These are phyloP conservation scores for Peromyscus polionotus DNA, from an alignment of 2,113 vertebrate genomes.

Conservation along the genomic window DNA sequence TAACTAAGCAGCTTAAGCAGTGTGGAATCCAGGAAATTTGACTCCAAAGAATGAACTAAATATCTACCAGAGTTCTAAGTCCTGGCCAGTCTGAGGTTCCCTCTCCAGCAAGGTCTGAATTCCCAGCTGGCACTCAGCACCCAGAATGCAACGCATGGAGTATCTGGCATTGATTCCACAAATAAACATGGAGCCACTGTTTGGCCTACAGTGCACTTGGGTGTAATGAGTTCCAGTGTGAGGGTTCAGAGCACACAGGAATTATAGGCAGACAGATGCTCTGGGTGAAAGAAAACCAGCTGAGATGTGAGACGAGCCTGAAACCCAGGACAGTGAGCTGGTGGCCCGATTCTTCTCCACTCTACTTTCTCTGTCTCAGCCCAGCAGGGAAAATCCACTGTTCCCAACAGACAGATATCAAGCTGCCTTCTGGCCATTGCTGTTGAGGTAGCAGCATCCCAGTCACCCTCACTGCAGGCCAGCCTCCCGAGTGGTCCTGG, in stretches of 20 bases:
- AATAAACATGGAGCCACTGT: constrained; percentile 28
- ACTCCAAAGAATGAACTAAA: neutral
- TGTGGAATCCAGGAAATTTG: constrained; percentile 31
- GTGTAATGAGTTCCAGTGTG: neutral
- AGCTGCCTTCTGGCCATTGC: neutral
- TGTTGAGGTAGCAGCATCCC: neutral
- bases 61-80: neutral
- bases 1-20: constrained; percentile 38
- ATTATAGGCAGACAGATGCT: neutral
- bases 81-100: neutral
- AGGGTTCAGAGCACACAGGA: neutral
- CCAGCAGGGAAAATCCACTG: neutral
- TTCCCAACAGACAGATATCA: neutral
- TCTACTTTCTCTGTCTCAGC: neutral
- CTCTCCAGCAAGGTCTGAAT: neutral
- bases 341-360: neutral
- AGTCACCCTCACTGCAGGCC: neutral
- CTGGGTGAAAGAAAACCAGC: neutral
- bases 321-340: neutral
- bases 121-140: neutral
- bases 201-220: neutral
- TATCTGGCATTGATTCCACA: neutral
- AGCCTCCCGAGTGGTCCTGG: neutral
- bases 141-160: neutral
- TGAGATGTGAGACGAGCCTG: neutral